Evolutionary conservation across 2,888 invertebrate species (phyloP).

Genomic region (Odontothrips loti): DNA sequence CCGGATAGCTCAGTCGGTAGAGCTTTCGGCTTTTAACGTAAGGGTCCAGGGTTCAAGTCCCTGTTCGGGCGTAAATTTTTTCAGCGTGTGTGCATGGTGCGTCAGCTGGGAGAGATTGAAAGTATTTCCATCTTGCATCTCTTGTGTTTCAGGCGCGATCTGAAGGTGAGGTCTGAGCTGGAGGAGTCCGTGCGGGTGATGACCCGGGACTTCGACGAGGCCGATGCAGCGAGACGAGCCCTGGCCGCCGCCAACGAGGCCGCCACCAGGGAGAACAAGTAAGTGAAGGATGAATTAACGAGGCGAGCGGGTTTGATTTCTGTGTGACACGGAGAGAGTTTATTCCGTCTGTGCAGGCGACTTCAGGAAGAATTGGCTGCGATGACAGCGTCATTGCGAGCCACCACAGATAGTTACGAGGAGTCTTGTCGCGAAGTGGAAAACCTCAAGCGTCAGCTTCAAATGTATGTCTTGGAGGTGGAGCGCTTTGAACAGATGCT

Average conservation of each 20-base stretch:
- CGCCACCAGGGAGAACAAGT: slow-evolving; percentile 8
- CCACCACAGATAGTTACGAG: slow-evolving; percentile 63
- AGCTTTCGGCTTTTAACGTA: no score
- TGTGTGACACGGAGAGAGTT: background rate
- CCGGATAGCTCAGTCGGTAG: no score
- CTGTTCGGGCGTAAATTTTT: no score
- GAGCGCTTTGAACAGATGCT: slow-evolving; percentile 73
- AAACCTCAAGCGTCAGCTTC: slow-evolving; percentile 68
- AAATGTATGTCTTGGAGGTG: slow-evolving; percentile 77
- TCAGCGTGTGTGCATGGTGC: no score
- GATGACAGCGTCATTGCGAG: slow-evolving; percentile 57
- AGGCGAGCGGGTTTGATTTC: background rate
- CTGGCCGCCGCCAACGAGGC: slow-evolving; percentile 10
- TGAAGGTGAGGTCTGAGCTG: background rate
- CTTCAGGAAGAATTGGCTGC: slow-evolving; percentile 68
- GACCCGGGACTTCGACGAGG: slow-evolving; percentile 8
- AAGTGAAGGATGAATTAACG: background rate
- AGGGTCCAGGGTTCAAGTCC: no score
- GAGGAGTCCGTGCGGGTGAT: background rate
- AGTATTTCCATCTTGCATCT: background rate
- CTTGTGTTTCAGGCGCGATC: background rate
- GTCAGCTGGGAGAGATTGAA: background rate
- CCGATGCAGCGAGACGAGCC: background rate
- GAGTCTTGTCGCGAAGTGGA: slow-evolving; percentile 66
- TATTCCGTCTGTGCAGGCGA: slow-evolving; percentile 50